Evolutionary conservation across 2,888 invertebrate genomes (phyloP).

Genomic region (Cantharis lateralis): DNA sequence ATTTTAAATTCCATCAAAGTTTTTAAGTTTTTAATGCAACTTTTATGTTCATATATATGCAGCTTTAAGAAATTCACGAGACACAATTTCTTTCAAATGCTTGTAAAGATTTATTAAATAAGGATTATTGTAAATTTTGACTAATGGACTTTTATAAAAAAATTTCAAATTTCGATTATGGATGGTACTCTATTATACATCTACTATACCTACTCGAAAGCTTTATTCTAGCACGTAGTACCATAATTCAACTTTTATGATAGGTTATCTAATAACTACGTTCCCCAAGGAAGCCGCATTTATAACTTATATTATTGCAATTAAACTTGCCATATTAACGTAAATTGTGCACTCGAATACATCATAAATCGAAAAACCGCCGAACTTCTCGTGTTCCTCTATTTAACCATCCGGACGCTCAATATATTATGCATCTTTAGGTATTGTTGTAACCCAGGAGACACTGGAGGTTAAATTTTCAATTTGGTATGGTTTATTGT

Average conservation of each 20-base stretch:
- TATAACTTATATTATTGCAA: neutral
- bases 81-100: neutral
- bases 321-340: neutral
- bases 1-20: neutral
- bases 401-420: too few relatives aligned
- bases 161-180: neutral
- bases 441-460: neutral
- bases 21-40: neutral
- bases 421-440: too few relatives aligned
- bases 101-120: neutral
- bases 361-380: neutral
- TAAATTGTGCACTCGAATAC: neutral
- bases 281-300: neutral
- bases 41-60: neutral
- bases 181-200: neutral
- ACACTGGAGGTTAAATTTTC: neutral
- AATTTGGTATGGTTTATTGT: neutral
- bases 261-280: neutral
- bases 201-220: neutral
- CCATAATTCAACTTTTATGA: slow-evolving; percentile 1
- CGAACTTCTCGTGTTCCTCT: neutral
- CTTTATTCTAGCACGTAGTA: neutral
- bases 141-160: neutral
- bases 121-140: neutral
- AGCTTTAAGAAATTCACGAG: neutral